A percentile compares a stretch with the other conserved stretches of the same genome.
Conservation (phyloP, 2,113 vertebrate species). For the Synodontis membranacea region DNA sequence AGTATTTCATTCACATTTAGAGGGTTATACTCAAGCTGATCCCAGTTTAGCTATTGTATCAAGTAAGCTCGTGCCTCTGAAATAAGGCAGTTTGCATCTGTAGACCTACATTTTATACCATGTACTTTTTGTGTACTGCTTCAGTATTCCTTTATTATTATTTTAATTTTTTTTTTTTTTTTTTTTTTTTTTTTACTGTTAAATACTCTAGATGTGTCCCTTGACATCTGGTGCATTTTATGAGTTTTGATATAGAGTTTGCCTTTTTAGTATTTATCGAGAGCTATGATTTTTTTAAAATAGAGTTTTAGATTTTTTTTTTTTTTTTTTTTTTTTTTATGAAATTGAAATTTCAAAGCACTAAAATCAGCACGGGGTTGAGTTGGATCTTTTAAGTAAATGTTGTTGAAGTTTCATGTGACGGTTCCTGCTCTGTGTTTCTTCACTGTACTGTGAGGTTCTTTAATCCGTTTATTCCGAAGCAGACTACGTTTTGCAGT, state of each 20-base stretch:
- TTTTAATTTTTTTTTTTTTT: slow-evolving; percentile 20
- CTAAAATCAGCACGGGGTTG: slow-evolving; percentile 54
- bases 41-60: slow-evolving; percentile 49
- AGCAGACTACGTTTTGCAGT: not conserved
- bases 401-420: slow-evolving; percentile 44
- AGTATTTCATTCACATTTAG: slow-evolving; percentile 46
- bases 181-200: slow-evolving; percentile 44
- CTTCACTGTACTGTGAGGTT: slow-evolving; percentile 38
- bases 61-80: slow-evolving; percentile 46
- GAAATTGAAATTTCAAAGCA: slow-evolving; percentile 59
- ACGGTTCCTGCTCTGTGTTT: slow-evolving; percentile 46
- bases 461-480: slow-evolving; percentile 24
- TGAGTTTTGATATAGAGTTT: slow-evolving; percentile 59
- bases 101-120: slow-evolving; percentile 57
- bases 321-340: slow-evolving; percentile 26
- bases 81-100: slow-evolving; percentile 39
- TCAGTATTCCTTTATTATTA: slow-evolving; percentile 61
- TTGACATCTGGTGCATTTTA: slow-evolving; percentile 57
- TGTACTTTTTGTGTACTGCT: slow-evolving; percentile 56
- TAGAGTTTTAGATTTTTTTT: slow-evolving; percentile 52
- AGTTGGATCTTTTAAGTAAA: slow-evolving; percentile 42
- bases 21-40: slow-evolving; percentile 49
- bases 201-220: slow-evolving; percentile 51
- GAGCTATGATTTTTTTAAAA: slow-evolving; percentile 52
- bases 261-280: slow-evolving; percentile 65